A percentile compares a stretch with the other conserved stretches of the same genome.
phyloP scores from a whole-genome alignment of 2,113 vertebrate genomes.

The Cyrtonyx montezumae region DNA sequence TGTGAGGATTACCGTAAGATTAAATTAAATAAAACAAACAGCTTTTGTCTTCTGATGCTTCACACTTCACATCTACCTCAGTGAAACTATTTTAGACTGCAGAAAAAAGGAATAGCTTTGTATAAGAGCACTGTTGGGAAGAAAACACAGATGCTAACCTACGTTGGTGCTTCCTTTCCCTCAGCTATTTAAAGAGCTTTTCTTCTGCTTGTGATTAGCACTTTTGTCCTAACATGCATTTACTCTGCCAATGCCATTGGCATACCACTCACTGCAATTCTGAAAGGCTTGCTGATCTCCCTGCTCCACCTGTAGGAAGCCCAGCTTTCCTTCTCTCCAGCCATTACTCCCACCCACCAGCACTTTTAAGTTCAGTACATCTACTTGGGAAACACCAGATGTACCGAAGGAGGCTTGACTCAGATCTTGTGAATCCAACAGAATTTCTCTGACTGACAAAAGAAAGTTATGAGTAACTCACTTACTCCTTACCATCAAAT shows the following conservation, averaged over 20 bases:
- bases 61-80: not conserved
- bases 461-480: slow-evolving; percentile 7
- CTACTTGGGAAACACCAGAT: slow-evolving; percentile 56
- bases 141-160: not conserved
- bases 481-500: not conserved
- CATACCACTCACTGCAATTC: not conserved
- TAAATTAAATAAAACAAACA: not conserved
- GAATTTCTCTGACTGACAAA: slow-evolving; percentile 21
- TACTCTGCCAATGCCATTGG: not conserved
- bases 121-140: not conserved
- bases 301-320: not conserved
- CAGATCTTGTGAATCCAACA: slow-evolving; percentile 44
- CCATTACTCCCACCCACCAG: not conserved
- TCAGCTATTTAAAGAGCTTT: not conserved
- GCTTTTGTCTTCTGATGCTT: not conserved
- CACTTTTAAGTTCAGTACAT: slow-evolving; percentile 33
- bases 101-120: not conserved
- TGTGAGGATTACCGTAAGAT: not conserved
- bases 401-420: slow-evolving; percentile 62
- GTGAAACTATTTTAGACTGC: not conserved
- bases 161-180: not conserved
- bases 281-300: not conserved
- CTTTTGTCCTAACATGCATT: not conserved
- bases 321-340: not conserved
- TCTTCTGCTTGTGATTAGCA: not conserved